Evolutionary conservation across 2,797 vertebrate species (phyloP), one percentile per base, ranked within the genome.

Genomic region (Cercopithecus diana): DNA sequence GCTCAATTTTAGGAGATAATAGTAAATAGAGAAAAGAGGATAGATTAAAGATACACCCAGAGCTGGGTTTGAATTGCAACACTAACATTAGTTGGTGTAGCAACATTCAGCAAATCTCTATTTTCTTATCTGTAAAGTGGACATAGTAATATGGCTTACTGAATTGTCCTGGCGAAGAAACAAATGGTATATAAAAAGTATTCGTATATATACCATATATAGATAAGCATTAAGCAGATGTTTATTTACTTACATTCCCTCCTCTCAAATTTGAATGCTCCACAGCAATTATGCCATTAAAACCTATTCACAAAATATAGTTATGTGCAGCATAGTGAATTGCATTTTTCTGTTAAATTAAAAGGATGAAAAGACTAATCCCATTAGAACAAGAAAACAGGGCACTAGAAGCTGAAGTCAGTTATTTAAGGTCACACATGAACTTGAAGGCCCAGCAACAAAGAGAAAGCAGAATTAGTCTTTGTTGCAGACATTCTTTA

Each of bases 41-140:
- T 15, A 73, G 26, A 88, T 57, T 90, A 96, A 45, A 76, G 26
- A 85, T 75, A 80, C 52, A 79, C 4, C 43, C 26, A 57, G 50
- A 61, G 48, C 4, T 95, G 48, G 36, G n/a, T n/a, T 79, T 28
- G 12, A 36, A 52, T 15, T 33, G 7, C 30, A 30, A 14, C 5
- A 52, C 4, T 43, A 28, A 28, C 11, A 73, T 77, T 55, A 22
- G 2, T 39, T 81, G 64, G 4, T 58, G 6, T n/a, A 88, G 30
- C 15, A 86, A 84, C 28, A 72, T 26, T 72, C 22, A 92, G 10
- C 4, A 75, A 80, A 57, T 64, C 11, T 91, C 52, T 48, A 33
- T 57, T 91, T 96, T 28, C 76, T 90, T n/a, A 84, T 61, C 76
- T 75, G 22, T 88, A 94, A 82, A 94, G 81, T 86, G 58, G n/a